A percentile compares a stretch with the other conserved stretches of the same genome.
Evolutionary conservation across 2,888 invertebrate genomes (phyloP).

Genomic region (Litoditis marina): DNA sequence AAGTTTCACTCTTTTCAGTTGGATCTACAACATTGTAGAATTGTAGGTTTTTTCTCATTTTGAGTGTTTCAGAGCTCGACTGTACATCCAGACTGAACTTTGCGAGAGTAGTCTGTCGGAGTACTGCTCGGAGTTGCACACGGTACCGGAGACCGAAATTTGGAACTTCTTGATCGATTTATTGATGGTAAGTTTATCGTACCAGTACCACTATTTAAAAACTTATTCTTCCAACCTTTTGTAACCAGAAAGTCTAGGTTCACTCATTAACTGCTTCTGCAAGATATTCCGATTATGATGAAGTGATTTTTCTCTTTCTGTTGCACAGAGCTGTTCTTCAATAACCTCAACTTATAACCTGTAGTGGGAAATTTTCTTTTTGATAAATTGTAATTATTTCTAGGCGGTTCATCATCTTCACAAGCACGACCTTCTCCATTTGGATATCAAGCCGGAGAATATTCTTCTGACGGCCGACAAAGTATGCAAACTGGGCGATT

Average conservation of each 20-base stretch:
- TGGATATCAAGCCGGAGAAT: conserved; percentile 78
- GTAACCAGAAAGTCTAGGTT: too few relatives aligned
- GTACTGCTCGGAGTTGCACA: conserved; percentile 67
- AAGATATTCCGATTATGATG: too few relatives aligned
- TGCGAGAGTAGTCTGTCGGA: conserved; percentile 70
- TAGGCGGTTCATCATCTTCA: conserved; percentile 71
- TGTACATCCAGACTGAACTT: conserved; percentile 68
- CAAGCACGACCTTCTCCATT: conserved; percentile 71
- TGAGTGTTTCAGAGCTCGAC: conserved; percentile 18
- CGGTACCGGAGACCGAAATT: conserved; percentile 69
- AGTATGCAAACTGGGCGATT: conserved; percentile 74
- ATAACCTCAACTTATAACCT: too few relatives aligned
- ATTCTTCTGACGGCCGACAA: conserved; percentile 72
- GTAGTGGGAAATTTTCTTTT: background rate
- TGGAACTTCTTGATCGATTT: conserved; percentile 74
- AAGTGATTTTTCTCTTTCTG: background rate
- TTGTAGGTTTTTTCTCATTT: background rate
- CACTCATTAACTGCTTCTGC: too few relatives aligned
- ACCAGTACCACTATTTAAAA: background rate
- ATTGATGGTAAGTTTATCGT: conserved; percentile 60
- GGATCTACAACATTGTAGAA: background rate
- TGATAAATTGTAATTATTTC: too few relatives aligned
- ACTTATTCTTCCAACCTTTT: background rate
- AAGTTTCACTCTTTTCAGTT: background rate
- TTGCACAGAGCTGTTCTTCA: background rate